These are phyloP conservation scores for Bombus cullumanus DNA, from an alignment of 1,140 invertebrate genomes.

Conservation along the genomic window DNA sequence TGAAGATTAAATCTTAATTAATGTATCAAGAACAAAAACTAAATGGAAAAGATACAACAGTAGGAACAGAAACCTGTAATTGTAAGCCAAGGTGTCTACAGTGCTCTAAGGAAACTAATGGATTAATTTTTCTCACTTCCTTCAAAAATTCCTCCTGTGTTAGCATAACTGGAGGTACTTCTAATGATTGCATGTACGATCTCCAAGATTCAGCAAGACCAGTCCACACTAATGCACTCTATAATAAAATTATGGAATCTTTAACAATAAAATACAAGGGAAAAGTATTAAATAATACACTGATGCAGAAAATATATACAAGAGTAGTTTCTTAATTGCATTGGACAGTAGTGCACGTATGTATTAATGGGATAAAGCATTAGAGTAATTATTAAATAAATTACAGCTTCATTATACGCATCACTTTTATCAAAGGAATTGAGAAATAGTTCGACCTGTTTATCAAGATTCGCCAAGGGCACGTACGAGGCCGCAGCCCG, in stretches of 20 bases:
- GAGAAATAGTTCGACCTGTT: slow-evolving; percentile 82
- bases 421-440: slow-evolving; percentile 79
- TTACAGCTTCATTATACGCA: slow-evolving; percentile 67
- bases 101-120: slow-evolving; percentile 78
- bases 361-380: slow-evolving; percentile 72
- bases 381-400: slow-evolving; percentile 68
- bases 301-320: slow-evolving; percentile 71
- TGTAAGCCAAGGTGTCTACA: slow-evolving; percentile 79
- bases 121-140: slow-evolving; percentile 80
- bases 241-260: slow-evolving; percentile 64
- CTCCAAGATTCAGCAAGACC: slow-evolving; percentile 80
- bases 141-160: slow-evolving; percentile 76
- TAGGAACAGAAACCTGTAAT: slow-evolving; percentile 71
- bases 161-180: slow-evolving; percentile 78
- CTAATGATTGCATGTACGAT: slow-evolving; percentile 75
- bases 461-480: slow-evolving; percentile 82
- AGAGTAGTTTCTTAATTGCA: slow-evolving; percentile 61
- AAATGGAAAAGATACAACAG: not conserved
- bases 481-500: slow-evolving; percentile 81
- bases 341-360: slow-evolving; percentile 69
- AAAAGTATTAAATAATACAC: slow-evolving; percentile 55
- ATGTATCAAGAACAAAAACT: not conserved
- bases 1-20: slow-evolving; percentile 48
- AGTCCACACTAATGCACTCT: slow-evolving; percentile 79
- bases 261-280: slow-evolving; percentile 42